These are phyloP conservation scores for Hanleya hanleyi DNA, from an alignment of 2,888 invertebrate species.

Conservation along the genomic window DNA sequence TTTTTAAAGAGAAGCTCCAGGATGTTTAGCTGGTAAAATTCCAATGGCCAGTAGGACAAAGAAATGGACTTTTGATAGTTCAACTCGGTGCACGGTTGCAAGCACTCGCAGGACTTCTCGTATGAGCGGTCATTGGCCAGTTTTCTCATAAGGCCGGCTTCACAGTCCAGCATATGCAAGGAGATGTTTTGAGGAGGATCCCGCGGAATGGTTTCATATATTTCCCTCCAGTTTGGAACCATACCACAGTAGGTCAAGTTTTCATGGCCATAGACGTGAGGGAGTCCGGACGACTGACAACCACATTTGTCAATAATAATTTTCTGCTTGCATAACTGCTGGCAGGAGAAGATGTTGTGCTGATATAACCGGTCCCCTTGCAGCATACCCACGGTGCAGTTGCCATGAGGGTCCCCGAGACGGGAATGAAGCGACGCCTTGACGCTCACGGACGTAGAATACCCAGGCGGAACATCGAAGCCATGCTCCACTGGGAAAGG, in stretches of 20 bases:
- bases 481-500: slow-evolving; percentile 69
- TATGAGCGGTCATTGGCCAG: slow-evolving; percentile 61
- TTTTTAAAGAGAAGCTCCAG: slow-evolving; percentile 49
- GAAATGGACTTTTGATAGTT: slow-evolving; percentile 65
- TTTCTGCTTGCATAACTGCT: slow-evolving; percentile 63
- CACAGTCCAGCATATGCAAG: slow-evolving; percentile 49
- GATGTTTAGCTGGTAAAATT: slow-evolving; percentile 61
- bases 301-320: slow-evolving; percentile 57
- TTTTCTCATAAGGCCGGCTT: slow-evolving; percentile 48
- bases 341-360: slow-evolving; percentile 64
- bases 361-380: slow-evolving; percentile 45
- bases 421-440: slow-evolving; percentile 59
- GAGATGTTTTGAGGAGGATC: slow-evolving; percentile 19
- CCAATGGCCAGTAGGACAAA: slow-evolving; percentile 65
- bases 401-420: slow-evolving; percentile 59
- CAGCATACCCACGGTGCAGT: slow-evolving; percentile 57
- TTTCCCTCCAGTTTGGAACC: slow-evolving; percentile 53
- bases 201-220: slow-evolving; percentile 20
- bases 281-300: slow-evolving; percentile 63
- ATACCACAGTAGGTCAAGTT: slow-evolving; percentile 60
- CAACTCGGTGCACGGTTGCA: slow-evolving; percentile 61
- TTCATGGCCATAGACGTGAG: slow-evolving; percentile 38
- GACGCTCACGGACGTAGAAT: slow-evolving; percentile 64
- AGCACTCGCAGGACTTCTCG: slow-evolving; percentile 56
- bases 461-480: slow-evolving; percentile 68